Conservation (phyloP, 2,888 invertebrate genomes). For the Trichopoda pennipes region DNA sequence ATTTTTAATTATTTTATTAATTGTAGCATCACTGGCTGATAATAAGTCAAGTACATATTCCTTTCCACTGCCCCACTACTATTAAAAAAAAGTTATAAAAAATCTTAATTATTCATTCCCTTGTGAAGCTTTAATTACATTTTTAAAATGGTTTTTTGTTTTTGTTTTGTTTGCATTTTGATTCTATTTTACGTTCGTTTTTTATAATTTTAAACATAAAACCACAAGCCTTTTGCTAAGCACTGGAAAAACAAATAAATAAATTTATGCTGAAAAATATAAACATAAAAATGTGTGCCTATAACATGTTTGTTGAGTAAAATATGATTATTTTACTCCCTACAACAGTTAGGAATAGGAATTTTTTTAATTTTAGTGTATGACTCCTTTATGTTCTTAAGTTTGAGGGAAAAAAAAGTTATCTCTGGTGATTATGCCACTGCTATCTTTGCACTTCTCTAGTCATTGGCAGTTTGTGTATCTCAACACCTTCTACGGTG, state of each 20-base stretch:
- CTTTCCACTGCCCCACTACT: no score
- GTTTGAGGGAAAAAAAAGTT: no score
- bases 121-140: not conserved
- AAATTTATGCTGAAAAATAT: constrained; percentile 31
- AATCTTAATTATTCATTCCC: not conserved
- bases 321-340: not conserved
- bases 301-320: not conserved
- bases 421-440: no score
- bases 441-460: no score
- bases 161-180: not conserved
- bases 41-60: no score
- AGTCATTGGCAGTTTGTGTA: no score
- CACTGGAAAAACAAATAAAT: constrained; percentile 41
- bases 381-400: no score
- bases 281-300: not conserved
- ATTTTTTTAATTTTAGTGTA: no score
- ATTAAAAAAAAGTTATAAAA: no score
- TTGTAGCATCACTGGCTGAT: no score
- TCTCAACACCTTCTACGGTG: no score
- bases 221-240: constrained; percentile 49
- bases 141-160: not conserved
- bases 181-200: not conserved
- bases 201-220: constrained; percentile 41
- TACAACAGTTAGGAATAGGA: not conserved
- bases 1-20: no score